Evolutionary conservation across 2,113 vertebrate genomes (phyloP).

Genomic region (Gnathonemus longibarbis): DNA sequence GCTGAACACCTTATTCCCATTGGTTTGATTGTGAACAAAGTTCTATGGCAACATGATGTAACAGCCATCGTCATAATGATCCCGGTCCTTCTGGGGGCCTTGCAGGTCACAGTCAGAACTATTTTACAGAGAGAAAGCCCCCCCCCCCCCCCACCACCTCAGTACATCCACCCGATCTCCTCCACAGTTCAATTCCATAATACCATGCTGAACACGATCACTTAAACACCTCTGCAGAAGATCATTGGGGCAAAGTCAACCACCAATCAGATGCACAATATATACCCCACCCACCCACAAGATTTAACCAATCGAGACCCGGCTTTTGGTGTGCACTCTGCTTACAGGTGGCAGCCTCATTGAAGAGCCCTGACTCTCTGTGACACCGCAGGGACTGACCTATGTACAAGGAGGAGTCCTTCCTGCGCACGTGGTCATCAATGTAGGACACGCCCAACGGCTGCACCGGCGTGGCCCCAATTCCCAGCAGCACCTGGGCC

Average conservation of each 20-base stretch:
- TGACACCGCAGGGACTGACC: slow-evolving; percentile 58
- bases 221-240: background rate
- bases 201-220: background rate
- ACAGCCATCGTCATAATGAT: background rate
- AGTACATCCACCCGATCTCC: background rate
- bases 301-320: background rate
- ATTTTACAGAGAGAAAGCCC: background rate
- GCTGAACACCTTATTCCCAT: background rate
- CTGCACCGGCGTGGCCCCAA: slow-evolving; percentile 95
- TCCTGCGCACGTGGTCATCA: slow-evolving; percentile 86
- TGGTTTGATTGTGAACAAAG: background rate
- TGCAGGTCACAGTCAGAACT: background rate
- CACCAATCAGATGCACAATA: background rate
- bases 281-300: background rate
- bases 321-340: background rate
- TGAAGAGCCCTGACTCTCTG: background rate
- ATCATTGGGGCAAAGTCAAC: background rate
- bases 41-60: background rate
- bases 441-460: slow-evolving; percentile 94
- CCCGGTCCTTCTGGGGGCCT: background rate
- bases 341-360: background rate
- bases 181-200: background rate
- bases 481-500: slow-evolving; percentile 91
- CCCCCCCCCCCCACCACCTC: no score
- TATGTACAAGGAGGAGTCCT: slow-evolving; percentile 94